Evolutionary conservation across 37 sponge, comb jelly and placozoan genomes (phyloP), one percentile per base, ranked within the genome.

Genomic region (Haliclona indistincta): DNA sequence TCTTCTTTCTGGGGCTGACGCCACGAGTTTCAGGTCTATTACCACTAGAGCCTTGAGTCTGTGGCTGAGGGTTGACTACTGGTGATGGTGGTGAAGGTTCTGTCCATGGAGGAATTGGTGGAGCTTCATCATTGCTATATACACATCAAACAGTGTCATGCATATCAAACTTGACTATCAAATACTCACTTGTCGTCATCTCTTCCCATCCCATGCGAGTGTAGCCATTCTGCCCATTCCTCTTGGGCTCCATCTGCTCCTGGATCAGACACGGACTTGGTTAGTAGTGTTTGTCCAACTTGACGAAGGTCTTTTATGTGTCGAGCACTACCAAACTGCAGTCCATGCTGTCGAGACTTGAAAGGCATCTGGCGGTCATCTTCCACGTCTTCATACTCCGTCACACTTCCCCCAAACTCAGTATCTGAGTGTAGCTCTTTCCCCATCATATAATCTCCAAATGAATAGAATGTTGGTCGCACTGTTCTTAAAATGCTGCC

Each of bases 371-470:
- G 26, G 26, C n/a, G 26, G 13, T 47, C 51, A 17, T 47, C 13
- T 15, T 17, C 10, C 13, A 58, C n/a, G 26, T 58, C 60, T 26
- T 58, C 60, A 20, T 58, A 58, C 60, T 58, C 60, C 7, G 60
- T 58, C 26, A 58, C 60, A 20, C 60, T 58, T 6, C 60, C 60
- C n/a, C n/a, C 60, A n/a, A n/a, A n/a, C 28, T 58, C 60, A 47
- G 8, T 13, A 13, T 47, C 49, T 25, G 60, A 58, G 6, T 20
- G 7, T 7, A 58, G 28, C 25, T 26, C n/a, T 6, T 58, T 20
- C 11, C n/a, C 26, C 6, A 58, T 26, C 60, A 58, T 58, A 20
- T 25, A 58, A 8, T 58, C 60, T 20, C 60, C 60, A 7, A 58
- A 26, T 20, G 60, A 25, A 58, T 58, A 58, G 25, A 58, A 58